A percentile compares a stretch with the other conserved stretches of the same genome.
Conservation (phyloP, 1,140 invertebrate genomes). For the Catajapyx aquilonaris region DNA sequence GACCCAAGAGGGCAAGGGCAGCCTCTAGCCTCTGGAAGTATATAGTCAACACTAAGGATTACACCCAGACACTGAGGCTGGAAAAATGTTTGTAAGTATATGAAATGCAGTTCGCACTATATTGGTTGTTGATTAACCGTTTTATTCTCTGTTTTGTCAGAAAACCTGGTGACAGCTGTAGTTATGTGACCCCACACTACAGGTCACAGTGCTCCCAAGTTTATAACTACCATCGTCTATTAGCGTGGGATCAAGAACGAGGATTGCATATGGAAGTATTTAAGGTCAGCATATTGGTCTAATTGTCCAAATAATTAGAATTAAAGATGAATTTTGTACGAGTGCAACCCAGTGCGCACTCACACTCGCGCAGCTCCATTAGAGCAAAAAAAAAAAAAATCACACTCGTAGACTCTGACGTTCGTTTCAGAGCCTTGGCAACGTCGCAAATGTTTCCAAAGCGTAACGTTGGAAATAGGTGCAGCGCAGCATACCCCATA, state of each 20-base stretch:
- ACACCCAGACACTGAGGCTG: constrained; percentile 59
- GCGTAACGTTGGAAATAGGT: too few relatives aligned
- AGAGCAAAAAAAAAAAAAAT: too few relatives aligned
- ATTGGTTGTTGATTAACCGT: constrained; percentile 5
- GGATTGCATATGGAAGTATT: constrained; percentile 73
- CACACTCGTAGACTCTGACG: too few relatives aligned
- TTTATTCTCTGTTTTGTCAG: constrained; percentile 25
- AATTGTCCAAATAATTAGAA: neutral
- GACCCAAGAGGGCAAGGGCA: constrained; percentile 56
- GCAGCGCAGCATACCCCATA: too few relatives aligned
- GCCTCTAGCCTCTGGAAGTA: constrained; percentile 68
- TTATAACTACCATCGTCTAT: constrained; percentile 63
- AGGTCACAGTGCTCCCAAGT: constrained; percentile 63
- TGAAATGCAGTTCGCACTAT: neutral
- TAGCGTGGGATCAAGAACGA: constrained; percentile 59
- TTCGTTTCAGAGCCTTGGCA: too few relatives aligned
- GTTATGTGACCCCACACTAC: constrained; percentile 56
- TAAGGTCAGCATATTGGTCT: constrained; percentile 27
- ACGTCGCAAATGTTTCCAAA: too few relatives aligned
- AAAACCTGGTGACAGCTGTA: constrained; percentile 46
- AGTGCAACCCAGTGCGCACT: too few relatives aligned
- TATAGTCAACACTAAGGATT: constrained; percentile 66
- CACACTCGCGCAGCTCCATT: too few relatives aligned
- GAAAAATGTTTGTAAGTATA: constrained; percentile 54
- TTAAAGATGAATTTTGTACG: too few relatives aligned